A percentile compares a stretch with the other conserved stretches of the same genome.
These are phyloP conservation scores for Lagocephalus sceleratus DNA, from an alignment of 2,797 vertebrate genomes.

Conservation along the genomic window DNA sequence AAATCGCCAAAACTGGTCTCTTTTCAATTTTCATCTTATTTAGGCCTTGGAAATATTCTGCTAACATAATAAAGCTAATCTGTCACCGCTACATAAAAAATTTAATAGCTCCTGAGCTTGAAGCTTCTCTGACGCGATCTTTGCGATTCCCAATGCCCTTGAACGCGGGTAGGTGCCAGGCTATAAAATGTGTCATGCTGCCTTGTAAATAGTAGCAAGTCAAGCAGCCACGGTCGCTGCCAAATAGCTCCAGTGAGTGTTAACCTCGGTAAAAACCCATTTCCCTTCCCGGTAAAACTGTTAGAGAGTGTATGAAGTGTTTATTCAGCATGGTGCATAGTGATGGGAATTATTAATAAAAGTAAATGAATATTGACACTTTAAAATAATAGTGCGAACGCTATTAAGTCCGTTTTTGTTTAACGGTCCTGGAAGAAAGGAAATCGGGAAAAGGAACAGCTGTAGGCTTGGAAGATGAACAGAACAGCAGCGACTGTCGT, in stretches of 20 bases:
- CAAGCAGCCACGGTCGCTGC: neutral
- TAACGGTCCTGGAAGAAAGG: too few relatives aligned
- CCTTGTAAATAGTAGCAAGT: conserved; percentile 12
- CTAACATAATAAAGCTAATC: too few relatives aligned
- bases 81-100: too few relatives aligned
- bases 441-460: too few relatives aligned
- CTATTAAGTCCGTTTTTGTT: too few relatives aligned
- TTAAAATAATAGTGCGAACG: too few relatives aligned
- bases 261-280: neutral
- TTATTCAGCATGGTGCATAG: neutral
- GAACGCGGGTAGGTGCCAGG: conserved; percentile 12
- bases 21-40: too few relatives aligned
- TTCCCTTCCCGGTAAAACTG: neutral
- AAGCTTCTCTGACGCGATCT: neutral
- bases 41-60: too few relatives aligned
- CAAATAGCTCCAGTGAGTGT: conserved; percentile 1
- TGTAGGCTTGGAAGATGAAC: neutral
- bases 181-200: conserved; percentile 15
- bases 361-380: neutral
- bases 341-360: neutral
- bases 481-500: neutral
- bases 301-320: neutral
- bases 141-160: conserved; percentile 4
- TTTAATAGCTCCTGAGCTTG: too few relatives aligned
- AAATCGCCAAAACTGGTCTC: too few relatives aligned